Base-by-base conservation (phyloP, 2,888 invertebrate species). In the Leucania comma region DNA sequence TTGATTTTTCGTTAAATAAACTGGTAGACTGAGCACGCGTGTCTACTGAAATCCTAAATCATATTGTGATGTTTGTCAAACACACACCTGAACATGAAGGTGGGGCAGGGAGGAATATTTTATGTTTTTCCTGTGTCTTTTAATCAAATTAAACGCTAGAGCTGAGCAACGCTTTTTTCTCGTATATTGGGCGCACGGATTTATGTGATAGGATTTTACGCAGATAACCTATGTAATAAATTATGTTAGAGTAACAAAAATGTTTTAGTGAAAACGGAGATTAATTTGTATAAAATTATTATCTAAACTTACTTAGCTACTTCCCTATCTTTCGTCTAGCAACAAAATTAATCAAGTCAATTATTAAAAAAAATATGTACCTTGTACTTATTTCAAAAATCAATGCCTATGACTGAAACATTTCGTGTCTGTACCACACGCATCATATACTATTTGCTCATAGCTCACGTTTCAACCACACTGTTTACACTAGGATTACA, bases 1-100 rank as follows among this genome's bases (percentile, higher is more conserved):
- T 81, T 67, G 81, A 81, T 83, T 81, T 73, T 83, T 64, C 57
- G 70, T 76, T 70, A 80, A 76, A 83, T 70, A 80, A 75, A 70
- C 64, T 68, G 69, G 60, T 65, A 59, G 70, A 83, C 61, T 70
- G 75, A 48, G 60, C 69, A 70, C 80, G 67, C 68, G 65, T 79
- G 68, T 69, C 71, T 68, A 61, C 71, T 80, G 58, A 75, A 66
- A 83, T 71, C 63, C 71, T 75, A 57, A 79, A 78, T 79, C 67
- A 68, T 82, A 54, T 68, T 79, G 67, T 65, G 67, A 68, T 79
- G 67, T 82, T 79, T 79, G 64, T 66, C 61, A 68, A 72, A 78
- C 73, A 72, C 46, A 75, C 54, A 65, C 58, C 78, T 65, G 53
- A 70, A 77, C 51, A 70, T 57, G 53, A 53, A 78, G 50, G 78